These are phyloP conservation scores for Nothocercus julius DNA, from an alignment of 2,113 vertebrate species.

Conservation along the genomic window DNA sequence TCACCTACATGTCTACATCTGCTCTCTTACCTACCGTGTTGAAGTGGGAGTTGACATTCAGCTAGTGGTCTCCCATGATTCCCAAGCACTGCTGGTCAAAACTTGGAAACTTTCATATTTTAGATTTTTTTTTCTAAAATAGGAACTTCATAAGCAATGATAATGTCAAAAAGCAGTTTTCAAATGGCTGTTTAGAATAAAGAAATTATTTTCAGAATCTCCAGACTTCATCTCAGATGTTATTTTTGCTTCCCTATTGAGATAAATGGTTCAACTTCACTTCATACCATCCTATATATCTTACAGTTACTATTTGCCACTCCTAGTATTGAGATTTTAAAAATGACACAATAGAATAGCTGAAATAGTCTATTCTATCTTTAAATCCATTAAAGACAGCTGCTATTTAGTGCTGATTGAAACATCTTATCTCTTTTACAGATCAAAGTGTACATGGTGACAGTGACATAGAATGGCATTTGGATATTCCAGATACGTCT, in stretches of 20 bases:
- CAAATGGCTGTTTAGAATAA: not conserved
- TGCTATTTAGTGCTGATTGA: slow-evolving; percentile 44
- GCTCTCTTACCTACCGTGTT: not conserved
- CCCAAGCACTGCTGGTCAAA: not conserved
- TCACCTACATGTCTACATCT: not conserved
- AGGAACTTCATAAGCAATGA: not conserved
- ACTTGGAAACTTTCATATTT: not conserved
- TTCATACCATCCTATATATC: not conserved
- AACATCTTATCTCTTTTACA: slow-evolving; percentile 22
- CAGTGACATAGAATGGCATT: not conserved
- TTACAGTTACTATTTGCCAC: not conserved
- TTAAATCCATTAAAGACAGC: slow-evolving; percentile 50
- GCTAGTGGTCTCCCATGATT: not conserved
- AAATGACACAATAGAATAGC: slow-evolving; percentile 1
- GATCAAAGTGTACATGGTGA: not conserved
- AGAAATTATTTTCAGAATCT: not conserved
- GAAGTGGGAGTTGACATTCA: not conserved
- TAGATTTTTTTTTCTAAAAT: not conserved
- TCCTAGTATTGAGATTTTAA: not conserved
- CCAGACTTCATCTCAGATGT: not conserved
- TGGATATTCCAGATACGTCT: not conserved
- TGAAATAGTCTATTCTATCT: slow-evolving; percentile 41
- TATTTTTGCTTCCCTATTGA: not conserved
- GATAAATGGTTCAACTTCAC: not conserved
- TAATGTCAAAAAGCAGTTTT: not conserved